Evolutionary conservation across 2,888 invertebrate genomes (phyloP).

Genomic region (Polymixis flavicincta): DNA sequence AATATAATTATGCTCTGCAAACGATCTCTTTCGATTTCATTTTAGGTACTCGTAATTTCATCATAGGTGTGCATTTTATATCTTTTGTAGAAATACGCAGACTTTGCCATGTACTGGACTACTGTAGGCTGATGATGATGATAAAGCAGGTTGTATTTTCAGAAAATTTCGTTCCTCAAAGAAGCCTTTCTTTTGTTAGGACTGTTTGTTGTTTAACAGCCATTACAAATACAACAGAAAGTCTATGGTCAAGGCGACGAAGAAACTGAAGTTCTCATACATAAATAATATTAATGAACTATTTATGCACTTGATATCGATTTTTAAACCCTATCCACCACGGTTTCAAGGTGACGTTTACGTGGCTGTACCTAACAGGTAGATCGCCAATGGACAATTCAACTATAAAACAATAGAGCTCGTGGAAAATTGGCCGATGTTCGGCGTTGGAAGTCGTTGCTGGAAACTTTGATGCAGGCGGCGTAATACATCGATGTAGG

Average conservation of each 20-base stretch:
- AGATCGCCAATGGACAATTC: constrained; percentile 26
- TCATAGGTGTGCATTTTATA: not conserved
- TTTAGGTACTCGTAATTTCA: not conserved
- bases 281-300: constrained; percentile 14
- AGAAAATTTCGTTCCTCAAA: not conserved
- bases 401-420: not conserved
- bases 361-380: not conserved
- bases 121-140: not conserved
- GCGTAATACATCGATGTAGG: not conserved
- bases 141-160: not conserved
- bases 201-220: not conserved
- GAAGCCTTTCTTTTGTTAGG: not conserved
- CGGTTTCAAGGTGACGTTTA: not conserved
- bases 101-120: not conserved
- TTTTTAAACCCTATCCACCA: not conserved
- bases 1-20: too few relatives aligned
- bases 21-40: not conserved
- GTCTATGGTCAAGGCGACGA: not conserved
- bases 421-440: not conserved
- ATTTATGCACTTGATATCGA: constrained; percentile 21
- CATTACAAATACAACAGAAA: not conserved
- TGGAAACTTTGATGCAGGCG: constrained; percentile 17
- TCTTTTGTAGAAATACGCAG: not conserved
- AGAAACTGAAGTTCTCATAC: not conserved
- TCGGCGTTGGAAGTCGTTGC: not conserved